A percentile compares a stretch with the other conserved stretches of the same genome.
Conservation (phyloP, 2,113 vertebrate species). For the Podarcis raffonei region DNA sequence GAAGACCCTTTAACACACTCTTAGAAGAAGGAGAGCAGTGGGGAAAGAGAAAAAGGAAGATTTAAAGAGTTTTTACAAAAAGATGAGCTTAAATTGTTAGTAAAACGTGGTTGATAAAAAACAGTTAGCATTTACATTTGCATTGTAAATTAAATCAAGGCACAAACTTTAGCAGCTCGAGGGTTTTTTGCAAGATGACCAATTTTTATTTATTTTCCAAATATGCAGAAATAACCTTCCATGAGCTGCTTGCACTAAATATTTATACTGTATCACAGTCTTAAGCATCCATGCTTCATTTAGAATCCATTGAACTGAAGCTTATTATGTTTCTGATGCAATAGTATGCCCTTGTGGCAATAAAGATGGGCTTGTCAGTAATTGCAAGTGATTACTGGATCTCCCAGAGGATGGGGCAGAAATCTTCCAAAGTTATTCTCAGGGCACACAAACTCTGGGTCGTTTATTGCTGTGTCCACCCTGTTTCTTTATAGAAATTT, state of each 20-base stretch:
- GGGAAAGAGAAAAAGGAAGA: neutral
- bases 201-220: neutral
- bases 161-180: neutral
- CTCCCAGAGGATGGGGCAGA: neutral
- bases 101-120: neutral
- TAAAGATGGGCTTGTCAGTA: fast-evolving
- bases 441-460: neutral
- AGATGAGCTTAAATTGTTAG: neutral
- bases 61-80: too few relatives aligned
- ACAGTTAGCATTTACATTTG: neutral
- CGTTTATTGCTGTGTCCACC: too few relatives aligned
- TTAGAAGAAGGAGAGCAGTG: fast-evolving
- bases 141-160: too few relatives aligned
- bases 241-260: neutral
- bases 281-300: neutral
- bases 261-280: neutral
- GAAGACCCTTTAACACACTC: neutral
- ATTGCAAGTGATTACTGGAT: fast-evolving
- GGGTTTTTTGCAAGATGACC: neutral
- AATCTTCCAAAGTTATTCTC: neutral
- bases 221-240: neutral
- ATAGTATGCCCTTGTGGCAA: neutral
- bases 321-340: neutral
- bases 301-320: too few relatives aligned
- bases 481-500: neutral